Percentiles rank a stretch among this genome's conserved stretches.
Conservation (phyloP, 2,797 vertebrate species). For the Ateles fusciceps region DNA sequence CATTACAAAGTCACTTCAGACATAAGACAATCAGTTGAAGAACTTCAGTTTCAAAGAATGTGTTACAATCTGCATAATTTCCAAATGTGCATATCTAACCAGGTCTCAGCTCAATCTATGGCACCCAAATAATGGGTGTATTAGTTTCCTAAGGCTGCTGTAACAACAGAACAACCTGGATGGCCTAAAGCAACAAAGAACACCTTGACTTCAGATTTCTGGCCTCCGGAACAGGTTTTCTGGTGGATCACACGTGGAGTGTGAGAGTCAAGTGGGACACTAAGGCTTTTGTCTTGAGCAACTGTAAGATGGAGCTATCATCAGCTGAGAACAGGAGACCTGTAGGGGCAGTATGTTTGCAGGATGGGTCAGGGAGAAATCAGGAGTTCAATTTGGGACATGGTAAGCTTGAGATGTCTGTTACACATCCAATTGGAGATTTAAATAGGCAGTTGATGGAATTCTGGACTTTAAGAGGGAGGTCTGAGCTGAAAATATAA, state of each 20-base stretch:
- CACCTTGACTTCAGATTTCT: background rate
- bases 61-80: background rate
- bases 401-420: background rate
- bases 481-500: background rate
- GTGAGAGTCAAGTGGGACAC: background rate
- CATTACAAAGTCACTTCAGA: background rate
- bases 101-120: background rate
- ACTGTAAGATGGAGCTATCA: background rate
- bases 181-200: background rate
- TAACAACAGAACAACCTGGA: background rate
- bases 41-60: background rate
- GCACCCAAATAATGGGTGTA: background rate
- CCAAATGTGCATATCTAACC: background rate
- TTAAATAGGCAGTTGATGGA: background rate
- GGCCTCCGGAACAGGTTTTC: background rate
- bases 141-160: background rate
- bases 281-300: background rate
- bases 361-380: background rate
- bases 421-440: background rate
- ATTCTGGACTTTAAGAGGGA: background rate
- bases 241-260: background rate
- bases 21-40: background rate
- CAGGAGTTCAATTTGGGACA: background rate
- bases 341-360: background rate
- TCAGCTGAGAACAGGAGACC: background rate